Conservation (phyloP, 2,888 invertebrate genomes). For the Margaritifera margaritifera region DNA sequence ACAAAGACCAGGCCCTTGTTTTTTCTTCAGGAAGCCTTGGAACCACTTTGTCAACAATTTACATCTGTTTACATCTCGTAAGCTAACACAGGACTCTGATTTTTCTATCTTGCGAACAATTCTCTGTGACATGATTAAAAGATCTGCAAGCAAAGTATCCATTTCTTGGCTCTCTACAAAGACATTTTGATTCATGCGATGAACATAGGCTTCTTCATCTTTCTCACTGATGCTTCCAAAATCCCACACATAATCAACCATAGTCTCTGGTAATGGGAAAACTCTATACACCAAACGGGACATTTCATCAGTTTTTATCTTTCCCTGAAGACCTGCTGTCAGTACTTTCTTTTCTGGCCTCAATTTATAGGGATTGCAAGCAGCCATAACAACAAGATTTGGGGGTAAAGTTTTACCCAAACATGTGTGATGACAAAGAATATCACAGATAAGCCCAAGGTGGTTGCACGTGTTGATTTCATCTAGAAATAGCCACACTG, state of each 20-base stretch:
- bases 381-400: constrained; percentile 51
- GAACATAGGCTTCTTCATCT: constrained; percentile 46
- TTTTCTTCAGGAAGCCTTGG: constrained; percentile 5
- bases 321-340: constrained; percentile 46
- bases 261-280: constrained; percentile 48
- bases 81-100: constrained; percentile 22
- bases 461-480: constrained; percentile 56
- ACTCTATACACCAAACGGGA: constrained; percentile 53
- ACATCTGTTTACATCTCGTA: constrained; percentile 36
- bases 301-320: constrained; percentile 43
- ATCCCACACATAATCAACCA: constrained; percentile 57
- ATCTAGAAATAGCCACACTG: constrained; percentile 53
- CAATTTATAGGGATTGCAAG: constrained; percentile 55
- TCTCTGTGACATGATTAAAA: constrained; percentile 27
- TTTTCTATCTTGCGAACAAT: constrained; percentile 20
- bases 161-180: constrained; percentile 1
- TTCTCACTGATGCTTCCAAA: constrained; percentile 45
- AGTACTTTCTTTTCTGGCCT: constrained; percentile 30
- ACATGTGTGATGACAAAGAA: constrained; percentile 43
- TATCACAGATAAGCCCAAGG: constrained; percentile 43
- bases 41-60: constrained; percentile 25
- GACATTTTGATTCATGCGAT: constrained; percentile 17
- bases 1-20: constrained; percentile 12
- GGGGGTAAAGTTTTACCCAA: constrained; percentile 37
- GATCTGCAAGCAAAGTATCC: constrained; percentile 13